A percentile compares a stretch with the other conserved stretches of the same genome.
phyloP scores from a whole-genome alignment of 2,797 vertebrate species.

The Molothrus aeneus region DNA sequence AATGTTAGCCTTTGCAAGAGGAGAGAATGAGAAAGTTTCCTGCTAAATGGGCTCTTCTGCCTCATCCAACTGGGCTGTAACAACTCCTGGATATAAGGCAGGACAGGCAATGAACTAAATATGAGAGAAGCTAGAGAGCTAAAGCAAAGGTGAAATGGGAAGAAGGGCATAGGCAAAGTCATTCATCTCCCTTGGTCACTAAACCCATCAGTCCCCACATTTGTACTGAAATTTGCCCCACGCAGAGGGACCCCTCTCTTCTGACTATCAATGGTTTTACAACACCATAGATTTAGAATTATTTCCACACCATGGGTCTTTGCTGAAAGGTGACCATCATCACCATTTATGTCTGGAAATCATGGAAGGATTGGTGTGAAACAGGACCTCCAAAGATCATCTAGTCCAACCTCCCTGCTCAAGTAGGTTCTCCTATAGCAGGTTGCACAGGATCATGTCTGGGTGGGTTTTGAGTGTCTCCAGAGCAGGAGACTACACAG shows the following conservation, averaged over 20 bases:
- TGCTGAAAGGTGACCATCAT: neutral
- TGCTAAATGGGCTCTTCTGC: neutral
- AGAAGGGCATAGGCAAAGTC: neutral
- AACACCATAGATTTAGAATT: neutral
- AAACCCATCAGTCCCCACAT: neutral
- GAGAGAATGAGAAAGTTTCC: neutral
- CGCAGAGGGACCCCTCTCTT: neutral
- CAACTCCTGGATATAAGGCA: neutral
- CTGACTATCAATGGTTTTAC: neutral
- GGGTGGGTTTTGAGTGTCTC: neutral
- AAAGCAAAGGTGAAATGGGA: neutral
- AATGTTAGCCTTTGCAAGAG: neutral
- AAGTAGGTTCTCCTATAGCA: neutral
- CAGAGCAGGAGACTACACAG: neutral
- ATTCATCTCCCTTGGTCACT: neutral
- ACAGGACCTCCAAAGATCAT: neutral
- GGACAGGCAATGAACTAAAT: neutral
- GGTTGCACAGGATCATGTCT: neutral
- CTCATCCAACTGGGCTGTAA: neutral
- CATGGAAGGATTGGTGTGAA: neutral
- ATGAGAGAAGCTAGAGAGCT: neutral
- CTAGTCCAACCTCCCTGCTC: neutral
- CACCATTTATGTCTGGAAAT: neutral
- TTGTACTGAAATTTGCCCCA: neutral
- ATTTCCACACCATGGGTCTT: neutral